phyloP scores from a whole-genome alignment of 2,888 invertebrate genomes.

The Agrotis clavis region DNA sequence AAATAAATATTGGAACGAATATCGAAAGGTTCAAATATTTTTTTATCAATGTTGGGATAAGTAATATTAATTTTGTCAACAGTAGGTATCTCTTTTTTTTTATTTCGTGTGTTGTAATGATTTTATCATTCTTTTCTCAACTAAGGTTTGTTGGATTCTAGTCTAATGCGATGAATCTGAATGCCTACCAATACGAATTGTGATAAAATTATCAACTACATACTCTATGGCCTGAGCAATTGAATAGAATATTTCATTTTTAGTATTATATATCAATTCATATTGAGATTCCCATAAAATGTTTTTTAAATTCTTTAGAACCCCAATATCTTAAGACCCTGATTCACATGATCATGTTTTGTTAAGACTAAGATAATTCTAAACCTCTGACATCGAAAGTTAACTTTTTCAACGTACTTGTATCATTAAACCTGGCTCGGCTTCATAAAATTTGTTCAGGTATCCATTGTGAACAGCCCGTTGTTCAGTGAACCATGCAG shows the following conservation, averaged over 20 bases:
- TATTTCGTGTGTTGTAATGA: no score
- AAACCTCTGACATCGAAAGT: background rate
- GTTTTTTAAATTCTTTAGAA: no score
- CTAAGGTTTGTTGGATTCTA: background rate
- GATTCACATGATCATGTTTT: background rate
- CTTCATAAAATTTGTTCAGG: slow-evolving; percentile 42
- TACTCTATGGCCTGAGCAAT: no score
- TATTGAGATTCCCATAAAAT: no score
- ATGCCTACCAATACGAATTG: background rate
- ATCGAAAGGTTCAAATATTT: background rate
- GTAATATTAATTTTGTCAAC: background rate
- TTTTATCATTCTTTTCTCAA: background rate
- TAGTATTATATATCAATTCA: no score
- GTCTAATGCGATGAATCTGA: background rate
- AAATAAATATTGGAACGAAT: background rate
- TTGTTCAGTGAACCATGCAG: slow-evolving; percentile 54
- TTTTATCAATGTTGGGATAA: background rate
- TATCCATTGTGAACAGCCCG: slow-evolving; percentile 52
- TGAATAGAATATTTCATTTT: no score
- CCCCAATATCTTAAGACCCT: no score
- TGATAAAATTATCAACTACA: no score
- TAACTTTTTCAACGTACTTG: background rate
- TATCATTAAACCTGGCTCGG: slow-evolving; percentile 34
- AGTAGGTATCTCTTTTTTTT: background rate
- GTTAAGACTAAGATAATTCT: background rate